Conservation (phyloP, 2,113 vertebrate genomes). For the Lampris megalopsis region DNA sequence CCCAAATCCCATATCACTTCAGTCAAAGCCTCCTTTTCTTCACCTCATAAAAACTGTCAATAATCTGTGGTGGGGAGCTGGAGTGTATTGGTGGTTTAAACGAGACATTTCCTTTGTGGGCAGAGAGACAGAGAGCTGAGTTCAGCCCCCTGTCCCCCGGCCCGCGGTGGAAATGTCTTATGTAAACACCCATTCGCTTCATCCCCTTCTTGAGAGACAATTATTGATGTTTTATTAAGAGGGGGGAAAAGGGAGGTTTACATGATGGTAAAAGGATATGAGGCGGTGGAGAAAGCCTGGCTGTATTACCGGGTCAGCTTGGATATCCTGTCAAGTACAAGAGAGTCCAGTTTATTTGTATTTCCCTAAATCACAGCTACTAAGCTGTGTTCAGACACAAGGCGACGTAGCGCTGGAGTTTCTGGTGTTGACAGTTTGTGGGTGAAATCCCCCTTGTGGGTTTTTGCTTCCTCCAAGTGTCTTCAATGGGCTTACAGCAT, state of each 20-base stretch:
- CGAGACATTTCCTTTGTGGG: conserved; percentile 60
- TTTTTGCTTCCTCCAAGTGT: no score
- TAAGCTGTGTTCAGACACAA: no score
- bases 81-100: conserved; percentile 55
- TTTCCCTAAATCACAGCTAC: no score
- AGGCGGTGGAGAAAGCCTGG: background rate
- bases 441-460: no score
- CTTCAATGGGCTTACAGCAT: no score
- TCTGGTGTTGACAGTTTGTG: no score
- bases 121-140: conserved; percentile 50
- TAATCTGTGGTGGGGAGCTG: conserved; percentile 41
- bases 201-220: conserved; percentile 45
- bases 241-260: conserved; percentile 51
- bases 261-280: conserved; percentile 47
- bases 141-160: conserved; percentile 52
- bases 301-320: no score
- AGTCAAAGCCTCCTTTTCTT: background rate
- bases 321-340: no score
- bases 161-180: conserved; percentile 68
- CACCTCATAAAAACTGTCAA: conserved; percentile 17
- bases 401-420: no score
- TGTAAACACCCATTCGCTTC: conserved; percentile 65
- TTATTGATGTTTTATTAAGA: conserved; percentile 52
- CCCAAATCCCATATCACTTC: no score
- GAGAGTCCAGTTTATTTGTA: no score